A percentile compares a stretch with the other conserved stretches of the same genome.
These are phyloP conservation scores for Callinectes sapidus DNA, from an alignment of 2,888 invertebrate species.

Conservation along the genomic window DNA sequence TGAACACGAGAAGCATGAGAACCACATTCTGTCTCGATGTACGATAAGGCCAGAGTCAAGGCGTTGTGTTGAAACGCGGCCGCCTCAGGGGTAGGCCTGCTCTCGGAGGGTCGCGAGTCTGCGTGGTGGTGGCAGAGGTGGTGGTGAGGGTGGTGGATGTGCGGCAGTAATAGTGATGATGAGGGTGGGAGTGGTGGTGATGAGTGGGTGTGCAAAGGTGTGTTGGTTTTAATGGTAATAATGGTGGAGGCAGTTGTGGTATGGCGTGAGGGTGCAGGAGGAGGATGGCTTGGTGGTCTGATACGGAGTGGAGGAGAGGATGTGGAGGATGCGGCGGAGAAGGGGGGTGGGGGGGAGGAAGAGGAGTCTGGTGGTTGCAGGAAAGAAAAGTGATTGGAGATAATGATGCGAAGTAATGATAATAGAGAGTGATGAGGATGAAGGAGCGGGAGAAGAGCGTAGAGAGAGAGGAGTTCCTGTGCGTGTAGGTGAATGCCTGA, in stretches of 20 bases:
- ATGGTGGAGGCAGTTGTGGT: constrained; percentile 11
- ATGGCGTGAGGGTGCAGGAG: background rate
- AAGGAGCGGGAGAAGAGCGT: background rate
- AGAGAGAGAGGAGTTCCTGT: background rate
- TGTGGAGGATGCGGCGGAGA: background rate
- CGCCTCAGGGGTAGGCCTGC: constrained; percentile 55
- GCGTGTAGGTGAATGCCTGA: constrained; percentile 15
- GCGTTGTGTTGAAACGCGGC: background rate
- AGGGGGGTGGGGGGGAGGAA: background rate
- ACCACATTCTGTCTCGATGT: background rate
- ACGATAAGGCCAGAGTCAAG: constrained; percentile 46
- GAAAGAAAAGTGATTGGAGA: background rate
- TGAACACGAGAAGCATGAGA: background rate
- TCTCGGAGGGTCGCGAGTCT: constrained; percentile 29
- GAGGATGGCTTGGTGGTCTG: background rate
- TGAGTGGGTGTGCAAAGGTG: constrained; percentile 37
- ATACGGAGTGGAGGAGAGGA: background rate
- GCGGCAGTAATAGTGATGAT: constrained; percentile 30
- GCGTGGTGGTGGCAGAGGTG: constrained; percentile 13
- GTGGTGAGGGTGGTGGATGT: constrained; percentile 26
- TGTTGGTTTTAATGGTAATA: constrained; percentile 25
- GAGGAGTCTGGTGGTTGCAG: constrained; percentile 2
- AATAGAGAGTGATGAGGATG: constrained; percentile 11
- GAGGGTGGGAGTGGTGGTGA: constrained; percentile 1
- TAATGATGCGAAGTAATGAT: background rate